Evolutionary conservation across 2,888 invertebrate species (phyloP), one percentile per base, ranked within the genome.

Genomic region (Sericinus montela): DNA sequence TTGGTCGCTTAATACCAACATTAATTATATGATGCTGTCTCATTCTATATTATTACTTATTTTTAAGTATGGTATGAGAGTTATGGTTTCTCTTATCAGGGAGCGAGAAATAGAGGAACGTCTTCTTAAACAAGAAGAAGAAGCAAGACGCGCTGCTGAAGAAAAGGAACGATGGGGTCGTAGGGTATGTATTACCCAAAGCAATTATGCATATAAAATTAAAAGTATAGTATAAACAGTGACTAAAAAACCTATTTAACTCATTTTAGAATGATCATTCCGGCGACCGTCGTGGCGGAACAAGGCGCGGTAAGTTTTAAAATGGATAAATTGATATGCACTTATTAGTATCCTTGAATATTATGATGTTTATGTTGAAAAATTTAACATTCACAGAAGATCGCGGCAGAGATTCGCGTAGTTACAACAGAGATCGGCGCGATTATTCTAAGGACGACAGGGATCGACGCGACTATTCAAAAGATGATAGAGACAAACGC

Each of bases 61-160:
- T 19, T 19, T 19, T 19, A 19, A 19, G 19, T 19, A 2, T 19
- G 5, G 5, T 3, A n/a, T n/a, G n/a, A n/a, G n/a, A n/a, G n/a
- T n/a, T n/a, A 3, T 5, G 19, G 10, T n/a, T 34, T 7, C 23
- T 34, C 13, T 51, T 52, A 39, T 58, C 49, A 89, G 89, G 62
- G 97, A 98, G 69, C 90, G 95, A 45, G 95, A 97, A 86, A 98
- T 98, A 57, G 98, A 98, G 72, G 95, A 96, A 71, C 93, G 96
- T 59, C 85, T 97, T 42, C 92, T 93, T 25, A 93, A 92, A 65
- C 90, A 91, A 59, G 84, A 84, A 53, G 90, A 89, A 47, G 87
- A 86, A 59, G 69, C 83, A 1, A 72, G 86, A 34, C 79, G 81
- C 42, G 75, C 59, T 1, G 59, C 60, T 10, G 86, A 87, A 1